Evolutionary conservation across 2,113 vertebrate species (phyloP), one percentile per base, ranked within the genome.

Genomic region (Chloebia gouldiae): DNA sequence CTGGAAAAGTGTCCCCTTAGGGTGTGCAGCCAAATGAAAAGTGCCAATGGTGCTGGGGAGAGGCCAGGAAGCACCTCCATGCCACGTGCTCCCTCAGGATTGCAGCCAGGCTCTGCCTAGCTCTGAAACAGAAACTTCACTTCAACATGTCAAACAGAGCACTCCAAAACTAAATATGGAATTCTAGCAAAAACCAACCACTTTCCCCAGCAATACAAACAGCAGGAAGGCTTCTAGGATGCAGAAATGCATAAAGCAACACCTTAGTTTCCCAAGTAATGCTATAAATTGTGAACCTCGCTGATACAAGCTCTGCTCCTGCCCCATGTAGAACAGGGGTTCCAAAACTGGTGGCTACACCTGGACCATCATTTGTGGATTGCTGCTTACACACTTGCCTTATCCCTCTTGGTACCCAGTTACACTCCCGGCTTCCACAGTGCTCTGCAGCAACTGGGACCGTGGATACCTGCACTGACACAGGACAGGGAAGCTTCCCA

Each of bases 311-410:
- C 53, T 51, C 84, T 86, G 39, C 0, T 13, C 49, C 57, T 42
- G 44, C 14, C 40, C 18, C 2, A 0, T 1, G 13, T 2, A 66
- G 61, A 35, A 45, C 42, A 39, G 30, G 30, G 13, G 4, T 9
- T 80, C n/a, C 49, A 42, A 44, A 83, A 69, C 40, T 24, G 49
- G 17, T 23, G 21, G 17, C 12, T 28, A 68, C 21, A 40, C 22
- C 33, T 25, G 27, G 50, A 73, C 17, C 35, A 63, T 21, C n/a
- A 4, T 51, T 35, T 3, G 0, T 24, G 70, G n/a, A 66, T 45
- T 66, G 39, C 35, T 23, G 8, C 12, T 86, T 27, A 51, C 27
- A 86, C 19, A 30, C 9, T 0, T 23, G 57, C 23, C 37, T 75
- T 31, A 47, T 13, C 39, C 42, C 33, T 57, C 42, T 7, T 7